Conservation (phyloP, 2,113 vertebrate genomes). For the Osmerus eperlanus region DNA sequence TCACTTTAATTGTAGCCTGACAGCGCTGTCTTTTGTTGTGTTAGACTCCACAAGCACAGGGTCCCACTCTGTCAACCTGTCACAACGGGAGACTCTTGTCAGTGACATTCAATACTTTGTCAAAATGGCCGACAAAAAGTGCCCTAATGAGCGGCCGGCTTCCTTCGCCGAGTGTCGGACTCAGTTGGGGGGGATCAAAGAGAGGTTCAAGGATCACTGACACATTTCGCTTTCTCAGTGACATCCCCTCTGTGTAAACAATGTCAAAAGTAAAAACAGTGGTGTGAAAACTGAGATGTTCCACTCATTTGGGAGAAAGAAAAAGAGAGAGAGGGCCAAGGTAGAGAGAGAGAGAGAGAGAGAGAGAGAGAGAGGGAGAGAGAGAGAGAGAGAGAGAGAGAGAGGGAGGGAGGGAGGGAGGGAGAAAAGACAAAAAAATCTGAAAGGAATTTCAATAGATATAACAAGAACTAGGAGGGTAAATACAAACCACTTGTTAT, state of each 20-base stretch:
- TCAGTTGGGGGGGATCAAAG: conserved; percentile 53
- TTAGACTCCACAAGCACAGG: conserved; percentile 59
- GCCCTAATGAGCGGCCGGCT: conserved; percentile 42
- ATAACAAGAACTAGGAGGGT: conserved; percentile 56
- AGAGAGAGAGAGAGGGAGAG: conserved; percentile 1
- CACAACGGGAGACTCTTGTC: conserved; percentile 67
- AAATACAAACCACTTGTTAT: conserved; percentile 80
- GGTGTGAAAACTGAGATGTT: conserved; percentile 61
- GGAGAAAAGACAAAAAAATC: conserved; percentile 29
- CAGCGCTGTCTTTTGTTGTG: conserved; percentile 65
- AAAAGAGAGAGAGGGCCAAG: conserved; percentile 1
- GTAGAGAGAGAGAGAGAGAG: conserved; percentile 6
- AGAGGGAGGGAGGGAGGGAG: neutral
- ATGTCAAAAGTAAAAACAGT: conserved; percentile 62
- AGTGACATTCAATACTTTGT: conserved; percentile 68
- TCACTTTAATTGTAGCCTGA: conserved; percentile 62
- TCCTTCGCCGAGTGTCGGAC: conserved; percentile 27
- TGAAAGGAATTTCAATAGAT: conserved; percentile 60
- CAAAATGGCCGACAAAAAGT: conserved; percentile 50
- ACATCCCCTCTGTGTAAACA: conserved; percentile 58
- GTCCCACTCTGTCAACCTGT: conserved; percentile 60
- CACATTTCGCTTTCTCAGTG: conserved; percentile 55
- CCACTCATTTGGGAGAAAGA: conserved; percentile 15
- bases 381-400: conserved; percentile 2
- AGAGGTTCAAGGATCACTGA: conserved; percentile 46